These are phyloP conservation scores for Callithrix jacchus DNA, from an alignment of 2,113 vertebrate species.

Conservation along the genomic window DNA sequence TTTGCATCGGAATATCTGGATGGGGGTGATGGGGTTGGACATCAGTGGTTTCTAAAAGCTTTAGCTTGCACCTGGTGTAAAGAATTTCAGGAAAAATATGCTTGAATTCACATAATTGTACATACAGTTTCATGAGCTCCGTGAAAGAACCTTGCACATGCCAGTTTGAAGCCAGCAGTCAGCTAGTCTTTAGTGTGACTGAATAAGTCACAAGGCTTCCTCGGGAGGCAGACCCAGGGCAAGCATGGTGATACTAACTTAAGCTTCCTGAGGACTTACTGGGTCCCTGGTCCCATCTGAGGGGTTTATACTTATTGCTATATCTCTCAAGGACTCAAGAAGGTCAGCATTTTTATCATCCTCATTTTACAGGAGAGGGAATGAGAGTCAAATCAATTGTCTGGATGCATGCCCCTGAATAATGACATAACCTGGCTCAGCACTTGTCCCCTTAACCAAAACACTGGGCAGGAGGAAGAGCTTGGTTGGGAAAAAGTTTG, in stretches of 20 bases:
- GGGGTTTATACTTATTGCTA: fast-evolving
- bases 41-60: not conserved
- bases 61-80: not conserved
- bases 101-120: not conserved
- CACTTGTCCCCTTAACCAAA: not conserved
- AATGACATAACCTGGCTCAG: not conserved
- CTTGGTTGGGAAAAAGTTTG: not conserved
- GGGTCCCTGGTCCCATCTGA: not conserved
- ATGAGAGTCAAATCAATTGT: not conserved
- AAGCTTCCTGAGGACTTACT: not conserved
- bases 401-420: not conserved
- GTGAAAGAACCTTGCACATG: not conserved
- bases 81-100: not conserved
- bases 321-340: not conserved
- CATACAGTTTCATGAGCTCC: not conserved
- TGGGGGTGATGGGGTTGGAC: too few species aligned
- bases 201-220: not conserved
- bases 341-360: not conserved
- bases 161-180: not conserved
- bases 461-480: not conserved
- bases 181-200: not conserved
- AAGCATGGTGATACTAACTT: fast-evolving
- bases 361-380: not conserved
- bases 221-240: not conserved
- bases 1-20: not conserved